These are phyloP conservation scores for Drosophila ironensis DNA, from an alignment of 1,140 invertebrate genomes.

Conservation along the genomic window DNA sequence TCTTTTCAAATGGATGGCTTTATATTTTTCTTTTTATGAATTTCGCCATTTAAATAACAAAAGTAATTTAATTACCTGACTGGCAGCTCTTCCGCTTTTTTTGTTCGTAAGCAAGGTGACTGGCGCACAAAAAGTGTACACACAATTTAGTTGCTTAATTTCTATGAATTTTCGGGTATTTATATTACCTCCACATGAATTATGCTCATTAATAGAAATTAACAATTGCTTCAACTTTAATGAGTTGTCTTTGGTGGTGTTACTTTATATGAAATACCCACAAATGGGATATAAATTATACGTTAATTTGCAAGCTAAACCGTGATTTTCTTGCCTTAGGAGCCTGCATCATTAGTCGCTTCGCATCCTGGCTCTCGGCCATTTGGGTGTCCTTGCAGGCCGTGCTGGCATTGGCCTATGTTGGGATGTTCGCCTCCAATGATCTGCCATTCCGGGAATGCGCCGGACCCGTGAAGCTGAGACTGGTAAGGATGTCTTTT, in stretches of 20 bases:
- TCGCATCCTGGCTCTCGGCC: slow-evolving; percentile 78
- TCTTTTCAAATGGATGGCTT: slow-evolving; percentile 15
- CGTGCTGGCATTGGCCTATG: slow-evolving; percentile 74
- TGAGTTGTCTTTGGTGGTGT: no score
- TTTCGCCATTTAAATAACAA: slow-evolving; percentile 33
- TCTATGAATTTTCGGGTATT: not conserved
- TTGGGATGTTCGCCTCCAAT: slow-evolving; percentile 75
- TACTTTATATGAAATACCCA: no score
- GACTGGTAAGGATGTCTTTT: slow-evolving; percentile 35
- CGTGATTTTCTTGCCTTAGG: slow-evolving; percentile 48
- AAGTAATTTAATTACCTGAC: slow-evolving; percentile 24
- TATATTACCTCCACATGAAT: no score
- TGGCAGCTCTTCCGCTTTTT: slow-evolving; percentile 23
- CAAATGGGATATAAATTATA: no score
- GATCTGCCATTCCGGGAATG: slow-evolving; percentile 75
- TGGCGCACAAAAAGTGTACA: no score
- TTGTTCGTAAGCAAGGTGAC: not conserved
- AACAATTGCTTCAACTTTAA: no score
- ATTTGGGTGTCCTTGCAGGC: slow-evolving; percentile 81
- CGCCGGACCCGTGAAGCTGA: slow-evolving; percentile 62
- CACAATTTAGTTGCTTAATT: not conserved
- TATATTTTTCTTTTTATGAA: slow-evolving; percentile 2
- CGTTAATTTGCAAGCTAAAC: no score
- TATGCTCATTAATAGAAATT: no score
- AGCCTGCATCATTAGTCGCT: slow-evolving; percentile 78